These are phyloP conservation scores for Apamea sordens DNA, from an alignment of 2,888 invertebrate genomes.

Conservation along the genomic window DNA sequence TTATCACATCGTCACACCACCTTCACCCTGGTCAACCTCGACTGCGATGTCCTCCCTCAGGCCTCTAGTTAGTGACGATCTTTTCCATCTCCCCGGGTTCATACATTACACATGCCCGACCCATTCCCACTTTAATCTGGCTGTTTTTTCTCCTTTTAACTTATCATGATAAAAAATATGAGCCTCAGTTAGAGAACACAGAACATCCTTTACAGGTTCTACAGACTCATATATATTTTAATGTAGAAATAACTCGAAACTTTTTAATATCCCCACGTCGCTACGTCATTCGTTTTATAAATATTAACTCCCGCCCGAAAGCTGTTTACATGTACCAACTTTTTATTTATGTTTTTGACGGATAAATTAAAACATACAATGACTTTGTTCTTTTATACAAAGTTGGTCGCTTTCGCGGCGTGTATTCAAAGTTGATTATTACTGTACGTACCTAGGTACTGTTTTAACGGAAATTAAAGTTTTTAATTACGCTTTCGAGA, in stretches of 20 bases:
- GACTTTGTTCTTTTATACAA: conserved; percentile 46
- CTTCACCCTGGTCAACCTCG: too few species aligned
- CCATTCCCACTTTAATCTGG: neutral
- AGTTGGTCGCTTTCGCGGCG: conserved; percentile 32
- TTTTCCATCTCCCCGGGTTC: neutral
- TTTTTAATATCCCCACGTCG: conserved; percentile 31
- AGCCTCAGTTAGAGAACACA: conserved; percentile 5
- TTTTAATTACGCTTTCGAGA: conserved; percentile 27
- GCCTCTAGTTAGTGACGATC: too few species aligned
- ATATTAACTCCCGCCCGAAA: conserved; percentile 36
- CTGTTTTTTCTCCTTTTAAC: neutral
- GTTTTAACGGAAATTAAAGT: conserved; percentile 15
- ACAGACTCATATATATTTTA: conserved; percentile 35
- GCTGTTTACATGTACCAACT: conserved; percentile 43
- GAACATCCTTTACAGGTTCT: conserved; percentile 3
- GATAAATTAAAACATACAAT: conserved; percentile 63
- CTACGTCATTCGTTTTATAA: conserved; percentile 33
- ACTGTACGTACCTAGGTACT: neutral
- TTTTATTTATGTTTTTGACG: conserved; percentile 60
- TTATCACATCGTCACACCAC: too few species aligned
- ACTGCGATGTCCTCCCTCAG: too few species aligned
- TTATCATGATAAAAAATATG: neutral
- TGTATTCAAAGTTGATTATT: conserved; percentile 40
- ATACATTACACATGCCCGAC: too few species aligned
- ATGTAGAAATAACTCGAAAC: conserved; percentile 19